Percentiles rank a stretch among this genome's conserved stretches.
Evolutionary conservation across 2,113 vertebrate species (phyloP).

Genomic region (Eolophus roseicapilla): DNA sequence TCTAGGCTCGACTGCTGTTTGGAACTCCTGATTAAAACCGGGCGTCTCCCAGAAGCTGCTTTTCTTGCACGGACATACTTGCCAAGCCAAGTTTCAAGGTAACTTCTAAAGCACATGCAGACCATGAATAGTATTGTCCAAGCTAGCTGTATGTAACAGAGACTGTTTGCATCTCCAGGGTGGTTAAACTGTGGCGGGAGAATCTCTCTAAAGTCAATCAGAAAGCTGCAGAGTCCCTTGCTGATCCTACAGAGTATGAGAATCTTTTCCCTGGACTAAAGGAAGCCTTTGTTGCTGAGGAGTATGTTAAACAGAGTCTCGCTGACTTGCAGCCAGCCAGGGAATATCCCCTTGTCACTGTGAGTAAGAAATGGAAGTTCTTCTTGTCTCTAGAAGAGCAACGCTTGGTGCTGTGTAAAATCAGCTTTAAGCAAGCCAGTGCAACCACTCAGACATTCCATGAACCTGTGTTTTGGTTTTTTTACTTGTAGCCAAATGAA

Average conservation of each 20-base stretch:
- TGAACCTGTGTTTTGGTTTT: neutral
- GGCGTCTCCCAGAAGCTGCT: constrained; percentile 94
- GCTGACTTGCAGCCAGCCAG: constrained; percentile 81
- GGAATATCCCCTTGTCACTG: constrained; percentile 92
- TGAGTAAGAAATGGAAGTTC: constrained; percentile 64
- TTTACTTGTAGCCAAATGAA: constrained; percentile 88
- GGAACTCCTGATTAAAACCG: constrained; percentile 94
- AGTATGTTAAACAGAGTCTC: constrained; percentile 85
- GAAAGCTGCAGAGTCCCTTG: constrained; percentile 95
- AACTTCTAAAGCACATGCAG: neutral
- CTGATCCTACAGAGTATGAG: constrained; percentile 97
- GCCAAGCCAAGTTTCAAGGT: constrained; percentile 97
- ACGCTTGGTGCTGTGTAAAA: neutral
- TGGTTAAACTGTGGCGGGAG: constrained; percentile 96
- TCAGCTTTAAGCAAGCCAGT: neutral
- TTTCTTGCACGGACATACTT: constrained; percentile 96
- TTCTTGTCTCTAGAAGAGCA: neutral
- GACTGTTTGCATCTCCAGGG: constrained; percentile 65
- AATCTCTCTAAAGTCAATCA: constrained; percentile 93
- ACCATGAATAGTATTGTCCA: neutral
- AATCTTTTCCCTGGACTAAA: constrained; percentile 96
- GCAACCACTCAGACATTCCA: neutral
- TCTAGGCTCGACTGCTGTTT: constrained; percentile 91
- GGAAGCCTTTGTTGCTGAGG: constrained; percentile 92
- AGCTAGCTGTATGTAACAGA: neutral